Evolutionary conservation across 2,888 invertebrate species (phyloP), one percentile per base, ranked within the genome.

Genomic region (Pocota personata): DNA sequence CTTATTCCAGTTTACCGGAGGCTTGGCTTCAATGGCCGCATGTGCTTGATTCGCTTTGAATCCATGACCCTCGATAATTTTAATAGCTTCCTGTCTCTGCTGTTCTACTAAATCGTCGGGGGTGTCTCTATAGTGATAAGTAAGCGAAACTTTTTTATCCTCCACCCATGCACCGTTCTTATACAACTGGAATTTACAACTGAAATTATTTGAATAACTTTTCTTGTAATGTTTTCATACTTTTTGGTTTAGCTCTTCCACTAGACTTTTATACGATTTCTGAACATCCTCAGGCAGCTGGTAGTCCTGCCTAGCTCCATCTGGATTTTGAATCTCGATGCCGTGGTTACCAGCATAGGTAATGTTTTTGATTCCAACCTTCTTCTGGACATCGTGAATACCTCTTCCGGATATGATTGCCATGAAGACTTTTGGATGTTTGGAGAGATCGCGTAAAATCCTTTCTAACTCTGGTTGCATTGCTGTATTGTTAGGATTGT

Each of bases 291-390:
- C 93, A 0, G 96, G 95, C 93, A 96, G 94, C 1, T 95, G 94
- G 90, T 95, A 95, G 19, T 95, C 95, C 89, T 95, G 95, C 88
- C 95, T 94, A 1, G 94, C 95, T 2, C 96, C 96, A 90, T 96
- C 95, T 0, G 96, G 94, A 91, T 95, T 95, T 58, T 96, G 91
- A 88, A 96, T 96, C 91, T 96, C 96, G 43, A 96, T 92, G 3
- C 96, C 96, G 89, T 96, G 96, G 90, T 95, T 96, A 3, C 96
- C 96, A 5, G 95, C 96, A 89, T 95, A 96, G 0, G 95, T 96
- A 12, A 96, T 94, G 16, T 91, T 90, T 12, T 87, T 88, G 40
- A 91, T 89, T 71, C 90, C 91, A 87, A 94, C 95, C 94, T 95
- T 95, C 48, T 93, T 91, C 89, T 95, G 95, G 0, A 96, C 95